Evolutionary conservation across 1,140 invertebrate genomes (phyloP).

Genomic region (Pogonomyrmex barbatus): DNA sequence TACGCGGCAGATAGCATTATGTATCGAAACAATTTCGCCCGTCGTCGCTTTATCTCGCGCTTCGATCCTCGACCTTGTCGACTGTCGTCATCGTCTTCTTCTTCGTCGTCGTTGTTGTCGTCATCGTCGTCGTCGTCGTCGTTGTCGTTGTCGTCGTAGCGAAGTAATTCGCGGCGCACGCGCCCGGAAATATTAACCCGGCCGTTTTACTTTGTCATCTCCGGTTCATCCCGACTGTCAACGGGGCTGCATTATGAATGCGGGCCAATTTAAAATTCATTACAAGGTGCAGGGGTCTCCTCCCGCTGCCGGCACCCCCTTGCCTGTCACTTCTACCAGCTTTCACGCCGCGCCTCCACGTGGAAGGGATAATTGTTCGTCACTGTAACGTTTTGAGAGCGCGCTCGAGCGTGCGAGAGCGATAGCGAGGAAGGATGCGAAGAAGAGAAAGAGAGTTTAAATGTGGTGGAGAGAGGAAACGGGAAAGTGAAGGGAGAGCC

Average conservation of each 20-base stretch:
- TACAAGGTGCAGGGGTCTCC: conserved; percentile 76
- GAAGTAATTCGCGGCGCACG: conserved; percentile 49
- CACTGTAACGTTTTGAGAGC: conserved; percentile 75
- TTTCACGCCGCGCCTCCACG: conserved; percentile 53
- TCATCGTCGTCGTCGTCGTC: conserved; percentile 19
- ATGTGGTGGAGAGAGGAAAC: conserved; percentile 39
- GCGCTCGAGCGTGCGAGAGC: conserved; percentile 36
- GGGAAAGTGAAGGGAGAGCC: conserved; percentile 50
- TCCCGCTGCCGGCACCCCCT: conserved; percentile 65
- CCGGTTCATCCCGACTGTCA: conserved; percentile 81
- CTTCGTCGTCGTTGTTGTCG: conserved; percentile 6
- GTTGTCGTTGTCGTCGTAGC: conserved; percentile 15
- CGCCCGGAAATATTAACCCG: conserved; percentile 78
- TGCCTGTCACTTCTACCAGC: conserved; percentile 76
- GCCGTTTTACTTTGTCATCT: conserved; percentile 84
- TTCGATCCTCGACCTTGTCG: conserved; percentile 18
- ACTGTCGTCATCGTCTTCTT: background rate
- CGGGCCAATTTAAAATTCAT: conserved; percentile 86
- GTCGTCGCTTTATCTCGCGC: conserved; percentile 28
- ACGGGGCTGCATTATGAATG: conserved; percentile 83
- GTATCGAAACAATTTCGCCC: conserved; percentile 40
- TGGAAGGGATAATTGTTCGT: conserved; percentile 85
- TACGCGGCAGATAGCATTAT: conserved; percentile 50
- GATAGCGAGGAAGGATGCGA: conserved; percentile 24
- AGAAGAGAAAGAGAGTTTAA: conserved; percentile 17